Evolutionary conservation across 2,888 invertebrate species (phyloP).

Genomic region (Hesperia comma): DNA sequence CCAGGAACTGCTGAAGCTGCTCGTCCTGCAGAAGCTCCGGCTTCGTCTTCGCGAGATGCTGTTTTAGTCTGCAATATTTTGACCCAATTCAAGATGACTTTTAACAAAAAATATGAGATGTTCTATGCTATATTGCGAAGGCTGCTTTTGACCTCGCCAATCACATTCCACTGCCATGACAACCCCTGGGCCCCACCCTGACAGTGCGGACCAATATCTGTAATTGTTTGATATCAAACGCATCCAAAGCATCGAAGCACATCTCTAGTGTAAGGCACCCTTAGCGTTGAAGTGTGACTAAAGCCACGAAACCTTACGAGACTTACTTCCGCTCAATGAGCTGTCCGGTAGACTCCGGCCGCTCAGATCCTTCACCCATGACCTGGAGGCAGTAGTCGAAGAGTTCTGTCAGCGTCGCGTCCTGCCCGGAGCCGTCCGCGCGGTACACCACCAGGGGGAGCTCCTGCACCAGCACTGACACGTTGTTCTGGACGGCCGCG

Average conservation of each 20-base stretch:
- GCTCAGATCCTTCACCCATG: slow-evolving; percentile 36
- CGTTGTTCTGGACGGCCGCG: slow-evolving; percentile 53
- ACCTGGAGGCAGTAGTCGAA: slow-evolving; percentile 40
- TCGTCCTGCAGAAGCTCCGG: slow-evolving; percentile 48
- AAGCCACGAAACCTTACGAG: slow-evolving; percentile 24
- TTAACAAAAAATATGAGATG: too few relatives aligned
- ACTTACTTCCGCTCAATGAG: slow-evolving; percentile 49
- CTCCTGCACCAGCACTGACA: slow-evolving; percentile 53
- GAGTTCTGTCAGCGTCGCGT: slow-evolving; percentile 47
- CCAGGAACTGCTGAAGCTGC: slow-evolving; percentile 48
- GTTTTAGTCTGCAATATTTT: slow-evolving; percentile 49
- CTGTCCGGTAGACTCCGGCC: slow-evolving; percentile 44
- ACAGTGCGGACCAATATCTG: too few relatives aligned
- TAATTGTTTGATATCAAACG: too few relatives aligned
- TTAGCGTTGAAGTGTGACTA: too few relatives aligned
- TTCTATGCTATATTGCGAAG: too few relatives aligned
- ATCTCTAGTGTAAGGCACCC: too few relatives aligned
- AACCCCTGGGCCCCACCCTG: too few relatives aligned
- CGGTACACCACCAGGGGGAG: slow-evolving; percentile 47
- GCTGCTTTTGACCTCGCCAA: too few relatives aligned
- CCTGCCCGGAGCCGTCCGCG: slow-evolving; percentile 46
- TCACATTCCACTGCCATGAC: too few relatives aligned
- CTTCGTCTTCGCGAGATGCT: slow-evolving; percentile 47
- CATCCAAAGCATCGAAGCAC: too few relatives aligned
- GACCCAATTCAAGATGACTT: too few relatives aligned